Evolutionary conservation across 1,140 invertebrate genomes (phyloP), one percentile per base, ranked within the genome.

Genomic region (Meloidogyne hapla): DNA sequence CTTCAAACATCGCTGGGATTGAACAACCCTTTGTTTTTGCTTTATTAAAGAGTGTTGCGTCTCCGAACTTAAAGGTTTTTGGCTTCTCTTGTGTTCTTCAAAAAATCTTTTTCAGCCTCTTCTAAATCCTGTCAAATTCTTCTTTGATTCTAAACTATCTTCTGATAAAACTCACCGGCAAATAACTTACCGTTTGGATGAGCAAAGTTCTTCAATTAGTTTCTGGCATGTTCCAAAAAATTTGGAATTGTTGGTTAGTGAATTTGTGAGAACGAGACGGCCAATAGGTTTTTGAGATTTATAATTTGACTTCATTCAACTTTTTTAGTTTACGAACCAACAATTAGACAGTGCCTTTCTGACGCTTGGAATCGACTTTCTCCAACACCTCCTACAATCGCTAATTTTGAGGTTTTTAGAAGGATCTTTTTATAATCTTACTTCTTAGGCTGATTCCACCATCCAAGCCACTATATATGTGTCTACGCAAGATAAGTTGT

Each of bases 391-490:
- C 79, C 79, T 18, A 76, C 81, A 18, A 78, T 85, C 23, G 71
- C 72, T 23, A 77, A 78, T 69, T 62, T 62, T 74, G 85, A 83
- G 69, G 69, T 75, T 45, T 45, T n/a, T n/a, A n/a, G n/a, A n/a
- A n/a, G n/a, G n/a, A n/a, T n/a, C n/a, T n/a, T n/a, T n/a, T n/a
- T n/a, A n/a, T n/a, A n/a, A n/a, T n/a, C n/a, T n/a, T n/a, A n/a
- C 42, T 48, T 23, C 38, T 18, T 8, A 61, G 0, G 38, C 38
- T 45, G 23, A 9, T 28, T 38, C 48, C 10, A 93, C 93, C 83
- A 89, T 96, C 61, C 95, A 94, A 0, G 92, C 94, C 12, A 94
- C 93, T 74, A 93, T 98, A 76, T 98, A 95, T 88, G 89, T 98
- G 26, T 92, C 95, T 9, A 91, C 93, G 40, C 94, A 97, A 85